phyloP scores from a whole-genome alignment of 1,140 invertebrate species.

The Apis laboriosa region DNA sequence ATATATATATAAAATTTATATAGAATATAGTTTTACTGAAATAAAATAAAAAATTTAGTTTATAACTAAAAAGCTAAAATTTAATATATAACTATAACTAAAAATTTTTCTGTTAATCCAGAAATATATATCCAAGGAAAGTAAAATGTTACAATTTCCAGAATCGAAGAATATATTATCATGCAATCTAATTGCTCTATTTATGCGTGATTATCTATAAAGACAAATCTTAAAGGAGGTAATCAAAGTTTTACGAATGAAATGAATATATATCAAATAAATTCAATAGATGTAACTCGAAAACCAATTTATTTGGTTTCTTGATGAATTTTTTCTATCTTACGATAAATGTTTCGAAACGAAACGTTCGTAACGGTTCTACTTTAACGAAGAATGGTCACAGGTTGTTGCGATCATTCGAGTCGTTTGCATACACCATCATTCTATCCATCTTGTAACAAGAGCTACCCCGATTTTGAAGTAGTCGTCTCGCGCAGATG shows the following conservation, averaged over 20 bases:
- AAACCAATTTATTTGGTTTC: background rate
- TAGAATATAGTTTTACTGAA: no score
- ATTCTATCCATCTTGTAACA: slow-evolving; percentile 29
- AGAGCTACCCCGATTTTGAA: slow-evolving; percentile 35
- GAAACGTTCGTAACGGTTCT: background rate
- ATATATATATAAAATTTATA: no score
- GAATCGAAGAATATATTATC: no score
- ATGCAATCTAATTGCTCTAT: no score
- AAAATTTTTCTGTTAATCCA: no score
- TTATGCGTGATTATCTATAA: no score
- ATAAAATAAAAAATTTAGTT: no score
- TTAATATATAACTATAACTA: no score
- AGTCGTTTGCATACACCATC: slow-evolving; percentile 3
- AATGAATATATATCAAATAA: background rate
- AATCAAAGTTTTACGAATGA: background rate
- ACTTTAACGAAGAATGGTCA: no score
- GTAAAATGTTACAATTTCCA: no score
- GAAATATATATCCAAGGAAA: no score
- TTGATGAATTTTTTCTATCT: background rate
- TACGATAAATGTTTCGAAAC: background rate
- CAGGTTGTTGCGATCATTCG: background rate
- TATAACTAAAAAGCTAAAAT: no score
- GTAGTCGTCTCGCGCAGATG: slow-evolving; percentile 57
- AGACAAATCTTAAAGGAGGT: background rate
- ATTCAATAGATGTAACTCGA: background rate